Conservation (phyloP, 1,140 invertebrate species). For the Venturia canescens region DNA sequence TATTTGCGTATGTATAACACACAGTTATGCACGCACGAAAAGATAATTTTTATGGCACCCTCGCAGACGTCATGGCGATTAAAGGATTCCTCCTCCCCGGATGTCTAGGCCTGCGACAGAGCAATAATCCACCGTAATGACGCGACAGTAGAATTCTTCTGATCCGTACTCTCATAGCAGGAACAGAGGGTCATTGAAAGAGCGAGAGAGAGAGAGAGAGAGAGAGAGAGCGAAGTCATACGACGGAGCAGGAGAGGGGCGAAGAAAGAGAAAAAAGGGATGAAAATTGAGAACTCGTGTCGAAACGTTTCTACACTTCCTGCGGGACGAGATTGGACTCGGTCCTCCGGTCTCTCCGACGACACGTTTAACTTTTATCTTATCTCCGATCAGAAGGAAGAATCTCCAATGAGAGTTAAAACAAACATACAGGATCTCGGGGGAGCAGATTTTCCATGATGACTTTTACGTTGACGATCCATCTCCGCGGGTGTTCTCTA, state of each 20-base stretch:
- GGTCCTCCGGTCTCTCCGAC: background rate
- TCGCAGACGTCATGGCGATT: constrained; percentile 36
- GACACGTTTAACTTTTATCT: constrained; percentile 20
- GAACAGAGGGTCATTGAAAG: background rate
- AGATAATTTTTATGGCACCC: constrained; percentile 36
- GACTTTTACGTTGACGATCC: too few species aligned
- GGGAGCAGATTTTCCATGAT: too few species aligned
- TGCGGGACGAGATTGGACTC: background rate
- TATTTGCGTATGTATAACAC: constrained; percentile 10
- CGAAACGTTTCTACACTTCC: background rate
- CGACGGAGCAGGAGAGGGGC: background rate
- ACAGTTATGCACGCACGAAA: constrained; percentile 20
- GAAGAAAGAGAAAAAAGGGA: background rate
- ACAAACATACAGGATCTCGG: too few species aligned
- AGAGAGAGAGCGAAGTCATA: background rate
- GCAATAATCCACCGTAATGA: background rate
- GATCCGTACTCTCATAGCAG: background rate
- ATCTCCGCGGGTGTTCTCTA: too few species aligned
- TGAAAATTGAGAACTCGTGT: constrained; percentile 6
- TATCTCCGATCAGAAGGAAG: background rate
- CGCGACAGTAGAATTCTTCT: background rate
- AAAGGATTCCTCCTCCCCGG: background rate
- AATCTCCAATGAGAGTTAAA: background rate
- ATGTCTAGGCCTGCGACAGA: background rate
- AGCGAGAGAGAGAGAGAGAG: background rate